Evolutionary conservation across 1,140 invertebrate genomes (phyloP).

Genomic region (Megathymus violae): DNA sequence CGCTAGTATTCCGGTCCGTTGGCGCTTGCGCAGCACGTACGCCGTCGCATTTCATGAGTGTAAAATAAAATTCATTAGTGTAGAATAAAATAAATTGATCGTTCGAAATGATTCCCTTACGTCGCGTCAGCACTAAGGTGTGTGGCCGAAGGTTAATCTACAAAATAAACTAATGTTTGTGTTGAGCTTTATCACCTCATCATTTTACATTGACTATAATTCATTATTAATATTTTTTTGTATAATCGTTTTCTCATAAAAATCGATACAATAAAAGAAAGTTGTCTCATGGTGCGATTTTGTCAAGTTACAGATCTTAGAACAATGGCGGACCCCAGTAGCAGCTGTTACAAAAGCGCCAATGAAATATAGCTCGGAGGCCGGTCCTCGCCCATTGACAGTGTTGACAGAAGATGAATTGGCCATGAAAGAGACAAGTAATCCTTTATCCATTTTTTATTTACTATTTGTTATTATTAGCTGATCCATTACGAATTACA

Average conservation of each 20-base stretch:
- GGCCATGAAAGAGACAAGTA: constrained; percentile 92
- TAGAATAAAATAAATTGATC: constrained; percentile 52
- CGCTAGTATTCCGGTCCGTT: constrained; percentile 49
- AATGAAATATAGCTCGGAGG: constrained; percentile 65
- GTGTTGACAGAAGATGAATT: constrained; percentile 90
- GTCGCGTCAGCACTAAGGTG: constrained; percentile 75
- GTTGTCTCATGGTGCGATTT: constrained; percentile 13
- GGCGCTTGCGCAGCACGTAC: constrained; percentile 47
- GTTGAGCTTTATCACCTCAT: background rate
- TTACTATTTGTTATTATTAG: too few species aligned
- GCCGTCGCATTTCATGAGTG: constrained; percentile 41
- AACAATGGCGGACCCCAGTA: constrained; percentile 75
- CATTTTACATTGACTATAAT: background rate
- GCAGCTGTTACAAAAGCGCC: constrained; percentile 51
- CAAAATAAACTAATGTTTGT: constrained; percentile 21
- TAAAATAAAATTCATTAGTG: too few species aligned
- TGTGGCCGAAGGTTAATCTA: constrained; percentile 40
- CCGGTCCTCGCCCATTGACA: constrained; percentile 84
- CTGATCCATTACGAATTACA: too few species aligned
- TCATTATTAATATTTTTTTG: background rate
- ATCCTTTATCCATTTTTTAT: constrained; percentile 44
- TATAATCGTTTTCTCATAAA: too few species aligned
- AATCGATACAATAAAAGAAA: too few species aligned
- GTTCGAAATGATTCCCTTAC: constrained; percentile 69
- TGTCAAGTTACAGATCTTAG: constrained; percentile 73